Base-by-base conservation (phyloP, 1,140 invertebrate genomes). In the Triops cancriformis region DNA sequence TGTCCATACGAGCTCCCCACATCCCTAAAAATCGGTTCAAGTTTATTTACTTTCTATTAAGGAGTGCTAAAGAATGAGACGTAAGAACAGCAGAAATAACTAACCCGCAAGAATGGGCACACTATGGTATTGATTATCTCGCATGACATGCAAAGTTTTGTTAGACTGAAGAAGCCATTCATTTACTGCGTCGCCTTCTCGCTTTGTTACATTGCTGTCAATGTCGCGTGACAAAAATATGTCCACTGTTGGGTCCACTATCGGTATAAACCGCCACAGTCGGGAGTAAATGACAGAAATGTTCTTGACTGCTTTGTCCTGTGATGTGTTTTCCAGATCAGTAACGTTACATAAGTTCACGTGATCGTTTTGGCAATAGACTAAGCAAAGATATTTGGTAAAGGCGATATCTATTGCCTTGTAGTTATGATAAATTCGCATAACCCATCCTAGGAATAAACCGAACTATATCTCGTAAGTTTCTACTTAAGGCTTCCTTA, bases 101-200 rank as follows among this genome's bases (percentile, higher is more conserved):
- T 2, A 37, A 74, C 77, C 77, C 11, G 72, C 79, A 12, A 80
- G 37, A 12, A 80, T 72, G 27, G 27, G n/a, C 1, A 37, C 1
- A n/a, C 2, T 27, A 28, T 80, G 79, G 10, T 43, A 27, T 10
- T 72, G 78, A 75, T 79, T 28, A 45, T 80, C 77, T 23, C 80
- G 1, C 78, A 81, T 81, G 1, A 81, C 72, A 73, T 81, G 80
- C 26, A 81, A 79, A 18, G 78, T 73, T 43, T 81, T 76, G 14
- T 75, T 75, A 7, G 74, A 75, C 1, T n/a, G 42, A 27, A 42
- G 9, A n/a, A 81, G 41, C 80, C 80, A 81, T 41, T 81, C 75
- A 10, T 80, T 45, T 1, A 81, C 80, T 14, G 80, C 80, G 11
- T 26, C 75, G 0, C 74, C 64, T 73, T 81, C 80, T 74, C 80